Evolutionary conservation across 2,888 invertebrate species (phyloP), one percentile per base, ranked within the genome.

Genomic region (Podotricha telesiphe): DNA sequence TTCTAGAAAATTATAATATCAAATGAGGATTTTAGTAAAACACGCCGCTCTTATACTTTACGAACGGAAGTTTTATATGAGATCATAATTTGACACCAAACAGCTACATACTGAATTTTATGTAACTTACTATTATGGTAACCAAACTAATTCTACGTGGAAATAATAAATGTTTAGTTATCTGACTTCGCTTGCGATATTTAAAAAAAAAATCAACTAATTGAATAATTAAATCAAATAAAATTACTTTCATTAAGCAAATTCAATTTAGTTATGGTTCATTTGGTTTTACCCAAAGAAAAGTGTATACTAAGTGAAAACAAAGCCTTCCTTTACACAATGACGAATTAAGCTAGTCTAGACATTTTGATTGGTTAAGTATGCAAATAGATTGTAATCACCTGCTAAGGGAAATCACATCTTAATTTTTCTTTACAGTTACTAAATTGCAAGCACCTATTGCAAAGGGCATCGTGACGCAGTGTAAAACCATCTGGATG

Each of bases 141-240:
- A 63, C 56, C 68, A 68, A 69, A 69, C 64, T 62, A 66, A 71
- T 65, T 69, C 69, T 75, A 74, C 70, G 22, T 63, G 68, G 74
- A 74, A 76, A 17, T 45, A 8, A 5, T n/a, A 10, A n/a, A n/a
- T n/a, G n/a, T 3, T 4, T 17, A 2, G n/a, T 13, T 62, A 19
- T 15, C 19, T 17, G 58, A 62, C 62, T 37, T 62, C 8, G 13
- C 48, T 48, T n/a, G n/a, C n/a, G n/a, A n/a, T n/a, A n/a, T n/a
- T n/a, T n/a, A n/a, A n/a, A 28, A 28, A 28, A 2, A 28, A 28
- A 28, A 28, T 28, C 6, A 28, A 28, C 6, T 28, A 28, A 4
- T 28, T 28, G 28, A 28, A 28, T 28, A 28, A 28, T n/a, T n/a
- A n/a, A n/a, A n/a, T n/a, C n/a, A n/a, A n/a, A n/a, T n/a, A n/a